phyloP scores from a whole-genome alignment of 37 sponge, comb jelly and placozoan species.

The Theonella swinhoei region DNA sequence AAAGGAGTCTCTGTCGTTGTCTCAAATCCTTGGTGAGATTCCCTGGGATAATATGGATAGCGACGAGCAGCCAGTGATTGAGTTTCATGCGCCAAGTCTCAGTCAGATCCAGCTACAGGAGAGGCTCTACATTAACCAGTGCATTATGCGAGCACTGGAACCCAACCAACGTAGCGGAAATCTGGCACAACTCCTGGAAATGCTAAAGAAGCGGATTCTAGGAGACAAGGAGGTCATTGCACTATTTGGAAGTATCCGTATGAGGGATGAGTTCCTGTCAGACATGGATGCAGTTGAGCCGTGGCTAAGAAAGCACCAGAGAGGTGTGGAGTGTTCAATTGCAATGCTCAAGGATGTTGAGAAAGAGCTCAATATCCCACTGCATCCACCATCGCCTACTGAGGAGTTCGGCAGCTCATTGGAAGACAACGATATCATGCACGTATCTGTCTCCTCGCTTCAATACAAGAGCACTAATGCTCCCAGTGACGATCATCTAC shows the following conservation, averaged over 20 bases:
- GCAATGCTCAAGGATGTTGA: constrained; percentile 59
- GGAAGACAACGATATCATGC: neutral
- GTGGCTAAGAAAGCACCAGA: constrained; percentile 48
- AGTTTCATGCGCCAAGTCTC: constrained; percentile 2
- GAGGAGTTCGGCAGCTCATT: neutral
- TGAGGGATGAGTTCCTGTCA: constrained; percentile 12
- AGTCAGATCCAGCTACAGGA: constrained; percentile 73
- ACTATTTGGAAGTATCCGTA: constrained; percentile 44
- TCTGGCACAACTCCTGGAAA: constrained; percentile 40
- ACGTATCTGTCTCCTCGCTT: neutral
- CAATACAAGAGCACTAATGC: neutral
- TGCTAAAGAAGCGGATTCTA: constrained; percentile 52
- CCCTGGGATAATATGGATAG: neutral
- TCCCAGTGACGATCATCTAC: neutral
- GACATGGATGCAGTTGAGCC: constrained; percentile 52
- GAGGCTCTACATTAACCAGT: constrained; percentile 71
- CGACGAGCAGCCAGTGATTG: neutral
- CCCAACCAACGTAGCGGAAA: constrained; percentile 60
- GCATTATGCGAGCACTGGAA: constrained; percentile 42
- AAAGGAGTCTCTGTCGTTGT: constrained; percentile 15
- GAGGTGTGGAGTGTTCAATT: constrained; percentile 55
- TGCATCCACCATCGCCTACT: constrained; percentile 6
- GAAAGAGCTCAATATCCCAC: constrained; percentile 38
- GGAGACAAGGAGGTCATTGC: constrained; percentile 73
- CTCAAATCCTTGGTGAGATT: neutral